Evolutionary conservation across 2,888 invertebrate species (phyloP), one percentile per base, ranked within the genome.

Genomic region (Matsumyia berberina): DNA sequence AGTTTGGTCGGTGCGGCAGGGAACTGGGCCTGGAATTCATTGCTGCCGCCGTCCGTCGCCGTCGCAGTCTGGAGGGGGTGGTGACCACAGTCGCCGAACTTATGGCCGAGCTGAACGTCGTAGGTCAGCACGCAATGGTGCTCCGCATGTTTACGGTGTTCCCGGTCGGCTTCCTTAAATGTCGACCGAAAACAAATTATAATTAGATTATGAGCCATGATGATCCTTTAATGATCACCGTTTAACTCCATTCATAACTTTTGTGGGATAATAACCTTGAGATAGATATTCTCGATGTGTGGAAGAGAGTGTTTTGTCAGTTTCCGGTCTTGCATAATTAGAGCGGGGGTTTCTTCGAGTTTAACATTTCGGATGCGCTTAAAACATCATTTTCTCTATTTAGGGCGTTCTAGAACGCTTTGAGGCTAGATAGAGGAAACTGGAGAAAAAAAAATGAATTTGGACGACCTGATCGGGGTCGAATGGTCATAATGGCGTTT

Each of bases 151-250:
- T 55, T 39, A 37, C 51, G 31, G 37, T 37, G 53, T 58, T 66
- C 66, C 78, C 62, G 66, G 72, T 24, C 60, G 72, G 64, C 72
- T 77, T 78, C 78, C 78, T 73, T 78, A 83, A 83, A 83, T 78
- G 78, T 83, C 51, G 79, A 74, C 79, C 73, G 79, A 79, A 87
- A 88, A 87, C 88, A 89, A 90, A 91, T 91, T 91, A 91, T 91
- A 91, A 91, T 91, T 90, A 90, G 90, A 91, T 91, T 91, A 91
- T 90, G 90, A 88, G 81, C 88, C 88, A 89, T 90, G 91, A 90
- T 90, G 90, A 89, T 89, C 90, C 90, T 91, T 90, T 91, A 91
- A 91, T 91, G 90, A 91, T 89, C 89, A 89, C 87, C 91, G 90
- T 90, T 91, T 91, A 91, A 86, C 86, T 87, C 87, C 86, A 86